Conservation (phyloP, 2,113 vertebrate species). For the Catagonus wagneri region DNA sequence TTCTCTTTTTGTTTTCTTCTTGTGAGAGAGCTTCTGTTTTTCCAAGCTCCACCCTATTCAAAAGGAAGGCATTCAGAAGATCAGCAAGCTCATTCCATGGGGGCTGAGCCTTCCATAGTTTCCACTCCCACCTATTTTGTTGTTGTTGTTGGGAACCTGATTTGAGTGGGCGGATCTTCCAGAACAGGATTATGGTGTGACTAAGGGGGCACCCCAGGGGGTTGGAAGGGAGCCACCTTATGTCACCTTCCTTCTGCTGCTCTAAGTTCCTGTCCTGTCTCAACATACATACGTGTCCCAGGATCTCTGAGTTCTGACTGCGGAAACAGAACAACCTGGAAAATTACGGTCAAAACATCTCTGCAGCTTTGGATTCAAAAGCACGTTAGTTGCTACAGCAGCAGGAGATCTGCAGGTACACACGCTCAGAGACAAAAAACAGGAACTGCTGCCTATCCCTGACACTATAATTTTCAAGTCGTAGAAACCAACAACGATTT, state of each 20-base stretch:
- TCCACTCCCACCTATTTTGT: not conserved
- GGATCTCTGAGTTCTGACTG: not conserved
- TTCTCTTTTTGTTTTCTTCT: constrained; percentile 36
- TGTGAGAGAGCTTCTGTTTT: not conserved
- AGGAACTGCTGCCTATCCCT: not conserved
- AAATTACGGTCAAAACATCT: not conserved
- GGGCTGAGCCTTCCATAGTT: not conserved
- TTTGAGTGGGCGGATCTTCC: not conserved
- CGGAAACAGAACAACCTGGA: not conserved
- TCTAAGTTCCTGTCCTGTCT: not conserved
- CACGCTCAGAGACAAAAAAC: not conserved
- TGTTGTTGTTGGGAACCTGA: not conserved
- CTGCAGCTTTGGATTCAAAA: not conserved
- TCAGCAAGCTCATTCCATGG: not conserved
- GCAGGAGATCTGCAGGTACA: not conserved
- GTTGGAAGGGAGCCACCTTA: not conserved
- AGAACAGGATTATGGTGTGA: not conserved
- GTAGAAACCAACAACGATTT: constrained; percentile 1
- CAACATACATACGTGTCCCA: not conserved
- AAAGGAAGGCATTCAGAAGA: not conserved
- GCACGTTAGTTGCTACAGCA: not conserved
- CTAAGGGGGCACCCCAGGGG: not conserved
- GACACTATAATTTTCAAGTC: not conserved
- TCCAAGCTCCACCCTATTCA: not conserved
- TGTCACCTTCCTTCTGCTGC: not conserved